phyloP scores from a whole-genome alignment of 2,888 invertebrate species.

The Malacosoma neustria region DNA sequence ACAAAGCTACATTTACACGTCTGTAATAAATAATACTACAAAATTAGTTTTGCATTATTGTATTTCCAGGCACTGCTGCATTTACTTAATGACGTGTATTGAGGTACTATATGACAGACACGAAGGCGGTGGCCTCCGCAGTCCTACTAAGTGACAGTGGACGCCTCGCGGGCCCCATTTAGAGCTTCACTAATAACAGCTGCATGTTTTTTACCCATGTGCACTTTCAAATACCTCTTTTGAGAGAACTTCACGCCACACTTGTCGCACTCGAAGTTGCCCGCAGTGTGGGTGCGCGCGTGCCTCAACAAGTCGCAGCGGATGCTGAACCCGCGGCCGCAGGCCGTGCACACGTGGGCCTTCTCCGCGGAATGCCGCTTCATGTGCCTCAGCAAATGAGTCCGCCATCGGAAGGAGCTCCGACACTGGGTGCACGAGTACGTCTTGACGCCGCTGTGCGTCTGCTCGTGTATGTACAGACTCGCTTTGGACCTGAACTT shows the following conservation, averaged over 20 bases:
- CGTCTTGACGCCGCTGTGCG: slow-evolving; percentile 30
- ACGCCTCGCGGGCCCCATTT: not conserved
- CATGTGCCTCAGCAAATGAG: slow-evolving; percentile 54
- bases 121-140: too few relatives aligned
- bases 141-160: slow-evolving; percentile 2
- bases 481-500: slow-evolving; percentile 60
- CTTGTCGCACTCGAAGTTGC: slow-evolving; percentile 45
- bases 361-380: slow-evolving; percentile 49
- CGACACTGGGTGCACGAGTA: slow-evolving; percentile 37
- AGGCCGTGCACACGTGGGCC: slow-evolving; percentile 51
- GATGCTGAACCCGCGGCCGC: slow-evolving; percentile 61
- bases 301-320: slow-evolving; percentile 66
- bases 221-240: slow-evolving; percentile 66
- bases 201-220: slow-evolving; percentile 43
- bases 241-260: slow-evolving; percentile 67
- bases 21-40: too few relatives aligned
- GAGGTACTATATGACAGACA: too few relatives aligned
- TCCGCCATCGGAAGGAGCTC: slow-evolving; percentile 57
- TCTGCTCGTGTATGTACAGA: slow-evolving; percentile 62
- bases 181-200: not conserved
- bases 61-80: too few relatives aligned
- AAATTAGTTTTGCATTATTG: too few relatives aligned
- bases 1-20: too few relatives aligned
- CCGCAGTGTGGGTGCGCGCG: slow-evolving; percentile 55
- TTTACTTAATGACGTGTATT: too few relatives aligned